Evolutionary conservation across 2,113 vertebrate species (phyloP).

Genomic region (Onychostoma macrolepis): DNA sequence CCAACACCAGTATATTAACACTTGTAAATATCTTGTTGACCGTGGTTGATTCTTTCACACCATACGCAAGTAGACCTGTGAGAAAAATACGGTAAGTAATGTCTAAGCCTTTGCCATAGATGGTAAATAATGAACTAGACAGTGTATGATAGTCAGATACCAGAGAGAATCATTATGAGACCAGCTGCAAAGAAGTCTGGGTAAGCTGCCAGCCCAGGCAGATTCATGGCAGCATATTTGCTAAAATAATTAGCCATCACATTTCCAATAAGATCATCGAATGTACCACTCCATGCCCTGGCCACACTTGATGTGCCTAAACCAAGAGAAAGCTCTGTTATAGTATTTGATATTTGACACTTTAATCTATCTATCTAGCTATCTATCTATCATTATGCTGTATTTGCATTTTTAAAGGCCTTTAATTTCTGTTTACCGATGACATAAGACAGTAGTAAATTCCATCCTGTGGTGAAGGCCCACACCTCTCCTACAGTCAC

Average conservation of each 20-base stretch:
- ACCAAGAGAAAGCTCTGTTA: conserved; percentile 3
- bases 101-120: not conserved
- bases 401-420: not conserved
- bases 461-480: conserved; percentile 86
- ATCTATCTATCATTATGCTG: not conserved
- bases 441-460: conserved; percentile 85
- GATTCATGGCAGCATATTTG: conserved; percentile 65
- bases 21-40: conserved; percentile 86
- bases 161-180: conserved; percentile 82
- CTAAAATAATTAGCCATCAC: conserved; percentile 75
- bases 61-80: conserved; percentile 83
- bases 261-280: conserved; percentile 82
- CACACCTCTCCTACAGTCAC: conserved; percentile 84
- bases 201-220: conserved; percentile 80
- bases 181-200: conserved; percentile 82
- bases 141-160: conserved; percentile 65
- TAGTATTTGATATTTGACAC: not conserved
- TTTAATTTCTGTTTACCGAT: conserved; percentile 73
- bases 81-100: not conserved
- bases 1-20: conserved; percentile 79
- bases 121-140: not conserved
- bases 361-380: not conserved
- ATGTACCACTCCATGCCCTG: conserved; percentile 85
- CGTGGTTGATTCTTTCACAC: conserved; percentile 83
- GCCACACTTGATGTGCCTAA: conserved; percentile 85